Evolutionary conservation across 2,113 vertebrate genomes (phyloP), one percentile per base, ranked within the genome.

Genomic region (Piaya cayana): DNA sequence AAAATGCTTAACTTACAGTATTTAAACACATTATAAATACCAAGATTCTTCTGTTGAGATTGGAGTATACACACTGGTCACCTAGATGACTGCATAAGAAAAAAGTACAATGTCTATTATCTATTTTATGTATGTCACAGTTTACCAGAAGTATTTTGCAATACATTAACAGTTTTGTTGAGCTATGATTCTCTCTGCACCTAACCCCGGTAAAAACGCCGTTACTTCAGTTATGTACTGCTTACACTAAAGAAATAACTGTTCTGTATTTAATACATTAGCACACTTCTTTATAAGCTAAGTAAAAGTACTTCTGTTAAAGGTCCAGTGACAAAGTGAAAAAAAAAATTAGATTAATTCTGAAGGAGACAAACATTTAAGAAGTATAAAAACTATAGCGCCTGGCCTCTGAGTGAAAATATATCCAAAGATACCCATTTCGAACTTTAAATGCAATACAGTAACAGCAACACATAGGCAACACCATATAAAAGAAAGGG

Each of bases 151-250:
- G 17, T 43, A 63, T 6, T 11, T 42, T 27, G n/a, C 15, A 62
- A 52, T 6, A 3, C 6, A 67, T 55, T 27, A 67, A 50, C 7
- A n/a, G 30, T 36, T 56, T 8, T 65, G 10, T 49, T 0, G 0
- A 7, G 9, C 56, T 76, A 52, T 12, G 4, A 56, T 7, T 58
- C 25, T 34, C 20, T 78, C 30, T 42, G 23, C 22, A 84, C 25
- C 12, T 26, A 59, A 0, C 1, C 26, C 6, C 5, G 3, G 20
- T 49, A 49, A 49, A 49, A 49, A 49, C 22, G 12, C 21, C 18
- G 43, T 11, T 49, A 49, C 47, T 49, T 23, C 47, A 22, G 47
- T 49, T 49, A 3, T 17, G 2, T 29, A 63, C 12, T 60, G 21
- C 11, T 59, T 68, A 59, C 78, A 55, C 13, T 34, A 49, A 15